Percentiles rank a stretch among this genome's conserved stretches.
Evolutionary conservation across 2,113 vertebrate species (phyloP).

Genomic region (Oreamnos americanus): DNA sequence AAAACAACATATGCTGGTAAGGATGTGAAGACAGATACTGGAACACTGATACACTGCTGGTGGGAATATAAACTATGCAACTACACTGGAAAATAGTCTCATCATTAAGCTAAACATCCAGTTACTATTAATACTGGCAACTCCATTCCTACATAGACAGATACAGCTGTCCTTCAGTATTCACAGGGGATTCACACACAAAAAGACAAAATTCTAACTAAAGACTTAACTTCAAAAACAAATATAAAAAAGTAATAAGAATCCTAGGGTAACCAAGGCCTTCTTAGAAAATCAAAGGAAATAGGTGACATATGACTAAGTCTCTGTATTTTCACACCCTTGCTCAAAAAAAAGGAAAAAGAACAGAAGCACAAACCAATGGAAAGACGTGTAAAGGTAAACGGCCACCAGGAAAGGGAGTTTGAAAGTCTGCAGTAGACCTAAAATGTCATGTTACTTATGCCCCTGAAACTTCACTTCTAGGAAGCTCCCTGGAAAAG

Average conservation of each 20-base stretch:
- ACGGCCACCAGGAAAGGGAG: not conserved
- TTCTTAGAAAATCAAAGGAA: not conserved
- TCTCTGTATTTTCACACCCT: not conserved
- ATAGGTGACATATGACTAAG: not conserved
- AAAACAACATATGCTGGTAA: not conserved
- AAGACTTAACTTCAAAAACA: not conserved
- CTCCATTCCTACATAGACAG: not conserved
- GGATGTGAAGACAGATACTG: not conserved
- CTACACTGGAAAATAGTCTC: not conserved
- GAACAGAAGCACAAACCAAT: not conserved
- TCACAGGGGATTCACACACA: not conserved
- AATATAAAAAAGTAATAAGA: not conserved
- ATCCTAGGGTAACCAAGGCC: not conserved
- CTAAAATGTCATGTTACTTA: not conserved
- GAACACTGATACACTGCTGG: not conserved
- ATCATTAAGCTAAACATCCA: not conserved
- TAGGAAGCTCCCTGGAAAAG: not conserved
- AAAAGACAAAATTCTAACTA: not conserved
- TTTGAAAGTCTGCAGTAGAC: not conserved
- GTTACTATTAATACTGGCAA: not conserved
- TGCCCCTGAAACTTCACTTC: not conserved
- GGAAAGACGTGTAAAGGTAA: not conserved
- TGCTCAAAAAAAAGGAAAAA: not conserved
- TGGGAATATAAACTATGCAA: not conserved
- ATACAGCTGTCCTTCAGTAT: not conserved